These are phyloP conservation scores for Thinocorus orbignyianus DNA, from an alignment of 2,113 vertebrate species.

Conservation along the genomic window DNA sequence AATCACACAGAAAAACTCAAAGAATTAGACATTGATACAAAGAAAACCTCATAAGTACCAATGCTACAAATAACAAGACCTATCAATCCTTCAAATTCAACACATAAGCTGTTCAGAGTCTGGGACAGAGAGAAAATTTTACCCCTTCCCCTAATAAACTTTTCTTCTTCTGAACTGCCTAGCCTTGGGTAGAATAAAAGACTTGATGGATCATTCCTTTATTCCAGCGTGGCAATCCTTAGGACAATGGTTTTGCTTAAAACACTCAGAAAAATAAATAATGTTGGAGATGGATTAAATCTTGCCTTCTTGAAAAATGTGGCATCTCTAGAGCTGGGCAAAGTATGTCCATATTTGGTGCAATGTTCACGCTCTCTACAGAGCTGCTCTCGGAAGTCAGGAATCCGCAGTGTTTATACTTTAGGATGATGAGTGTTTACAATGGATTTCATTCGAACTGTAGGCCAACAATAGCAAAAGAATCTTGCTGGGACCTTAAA, in stretches of 20 bases:
- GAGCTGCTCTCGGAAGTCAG: conserved; percentile 54
- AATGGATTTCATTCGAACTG: neutral
- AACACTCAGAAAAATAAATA: conserved; percentile 4
- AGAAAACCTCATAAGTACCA: neutral
- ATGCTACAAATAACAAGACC: neutral
- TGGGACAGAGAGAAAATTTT: neutral
- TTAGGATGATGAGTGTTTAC: conserved; percentile 33
- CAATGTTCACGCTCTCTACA: neutral
- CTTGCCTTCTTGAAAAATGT: conserved; percentile 17
- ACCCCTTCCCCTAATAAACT: neutral
- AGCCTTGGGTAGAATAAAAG: neutral
- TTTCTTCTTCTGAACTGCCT: neutral
- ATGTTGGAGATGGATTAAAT: neutral
- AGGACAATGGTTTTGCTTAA: neutral
- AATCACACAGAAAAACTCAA: neutral
- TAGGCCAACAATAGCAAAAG: conserved; percentile 56
- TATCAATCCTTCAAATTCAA: neutral
- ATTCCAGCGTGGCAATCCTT: neutral
- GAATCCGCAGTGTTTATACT: conserved; percentile 55
- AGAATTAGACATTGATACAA: neutral
- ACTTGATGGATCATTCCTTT: neutral
- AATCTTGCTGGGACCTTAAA: conserved; percentile 38
- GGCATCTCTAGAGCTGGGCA: conserved; percentile 3
- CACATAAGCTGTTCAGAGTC: neutral
- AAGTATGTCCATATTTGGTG: conserved; percentile 61